These are phyloP conservation scores for Rhipidura dahli DNA, from an alignment of 2,113 vertebrate species.

Conservation along the genomic window DNA sequence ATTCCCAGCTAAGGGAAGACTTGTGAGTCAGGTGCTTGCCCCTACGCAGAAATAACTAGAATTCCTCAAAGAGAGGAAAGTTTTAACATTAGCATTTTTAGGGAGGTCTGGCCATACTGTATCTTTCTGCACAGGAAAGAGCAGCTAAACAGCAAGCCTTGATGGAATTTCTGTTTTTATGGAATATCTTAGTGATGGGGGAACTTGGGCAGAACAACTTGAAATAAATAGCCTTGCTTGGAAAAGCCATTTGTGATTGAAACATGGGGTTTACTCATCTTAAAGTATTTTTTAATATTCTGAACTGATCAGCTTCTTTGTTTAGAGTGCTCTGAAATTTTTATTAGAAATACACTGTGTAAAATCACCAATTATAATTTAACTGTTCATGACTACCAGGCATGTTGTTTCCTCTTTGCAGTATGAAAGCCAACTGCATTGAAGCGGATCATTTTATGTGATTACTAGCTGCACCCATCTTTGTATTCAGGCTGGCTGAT, in stretches of 20 bases:
- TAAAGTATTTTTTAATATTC: neutral
- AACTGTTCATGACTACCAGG: neutral
- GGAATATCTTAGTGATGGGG: neutral
- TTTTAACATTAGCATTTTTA: neutral
- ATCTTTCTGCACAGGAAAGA: neutral
- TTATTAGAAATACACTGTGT: neutral
- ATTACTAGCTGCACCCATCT: neutral
- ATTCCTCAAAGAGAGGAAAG: neutral
- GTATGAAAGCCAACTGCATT: neutral
- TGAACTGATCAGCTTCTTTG: neutral
- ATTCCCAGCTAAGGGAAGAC: neutral
- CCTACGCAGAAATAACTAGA: neutral
- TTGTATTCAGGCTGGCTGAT: neutral
- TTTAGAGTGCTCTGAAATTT: neutral
- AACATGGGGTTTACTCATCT: neutral
- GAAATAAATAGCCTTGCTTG: neutral
- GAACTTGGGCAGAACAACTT: neutral
- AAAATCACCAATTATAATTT: neutral
- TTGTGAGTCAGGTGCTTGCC: neutral
- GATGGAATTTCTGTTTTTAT: neutral
- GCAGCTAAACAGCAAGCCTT: neutral
- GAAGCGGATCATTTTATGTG: neutral
- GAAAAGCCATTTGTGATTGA: neutral
- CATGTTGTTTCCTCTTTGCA: neutral
- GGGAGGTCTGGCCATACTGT: neutral